Percentiles rank a stretch among this genome's conserved stretches.
phyloP scores from a whole-genome alignment of 2,113 vertebrate species.

The Egretta garzetta region DNA sequence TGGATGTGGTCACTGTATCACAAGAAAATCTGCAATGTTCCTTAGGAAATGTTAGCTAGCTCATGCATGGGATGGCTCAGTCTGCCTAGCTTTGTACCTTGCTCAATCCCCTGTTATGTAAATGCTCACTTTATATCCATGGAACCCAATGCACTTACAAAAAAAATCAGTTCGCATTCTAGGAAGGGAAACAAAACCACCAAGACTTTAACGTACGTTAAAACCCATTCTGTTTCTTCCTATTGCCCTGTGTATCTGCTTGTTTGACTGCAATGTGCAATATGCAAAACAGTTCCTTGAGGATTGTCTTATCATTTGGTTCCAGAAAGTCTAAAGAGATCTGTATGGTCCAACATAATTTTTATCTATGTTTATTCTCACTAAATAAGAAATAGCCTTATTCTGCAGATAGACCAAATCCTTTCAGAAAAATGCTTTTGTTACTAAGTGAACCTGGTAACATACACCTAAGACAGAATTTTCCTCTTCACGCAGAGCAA shows the following conservation, averaged over 20 bases:
- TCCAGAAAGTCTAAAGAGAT: not conserved
- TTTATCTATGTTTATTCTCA: not conserved
- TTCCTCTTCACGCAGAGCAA: not conserved
- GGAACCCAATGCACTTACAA: not conserved
- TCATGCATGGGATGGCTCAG: fast-evolving
- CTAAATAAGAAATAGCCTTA: not conserved
- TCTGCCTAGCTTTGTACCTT: not conserved
- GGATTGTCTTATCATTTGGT: not conserved
- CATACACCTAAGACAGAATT: not conserved
- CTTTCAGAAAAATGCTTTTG: not conserved
- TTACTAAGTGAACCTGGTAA: not conserved
- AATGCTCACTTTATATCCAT: not conserved
- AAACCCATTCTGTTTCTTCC: not conserved
- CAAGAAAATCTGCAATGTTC: not conserved
- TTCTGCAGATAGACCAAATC: not conserved
- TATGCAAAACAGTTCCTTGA: not conserved
- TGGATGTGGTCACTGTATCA: not conserved
- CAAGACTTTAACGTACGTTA: not conserved
- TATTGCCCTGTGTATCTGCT: not conserved
- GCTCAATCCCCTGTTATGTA: not conserved
- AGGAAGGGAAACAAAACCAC: not conserved
- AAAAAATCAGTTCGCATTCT: not conserved
- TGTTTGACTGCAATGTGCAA: not conserved
- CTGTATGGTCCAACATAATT: not conserved
- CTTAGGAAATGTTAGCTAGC: not conserved